Evolutionary conservation across 2,888 invertebrate species (phyloP).

Genomic region (Bellardia pandia): DNA sequence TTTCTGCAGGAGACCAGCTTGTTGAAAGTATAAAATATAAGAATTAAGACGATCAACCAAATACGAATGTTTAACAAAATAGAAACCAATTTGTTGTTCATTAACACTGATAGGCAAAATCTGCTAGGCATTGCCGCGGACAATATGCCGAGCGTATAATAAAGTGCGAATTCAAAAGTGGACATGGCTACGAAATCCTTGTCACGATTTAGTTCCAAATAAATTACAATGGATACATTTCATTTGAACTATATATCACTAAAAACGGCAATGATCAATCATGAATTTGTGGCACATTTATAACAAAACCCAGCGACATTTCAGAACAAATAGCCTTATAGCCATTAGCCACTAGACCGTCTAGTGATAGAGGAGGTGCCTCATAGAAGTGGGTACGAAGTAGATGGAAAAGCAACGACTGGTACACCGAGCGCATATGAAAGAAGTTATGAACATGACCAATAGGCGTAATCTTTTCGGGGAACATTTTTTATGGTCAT

Average conservation of each 20-base stretch:
- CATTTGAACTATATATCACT: conserved; percentile 42
- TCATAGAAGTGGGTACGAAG: conserved; percentile 56
- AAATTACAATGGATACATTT: conserved; percentile 53
- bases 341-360: conserved; percentile 26
- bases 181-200: conserved; percentile 50
- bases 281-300: conserved; percentile 49
- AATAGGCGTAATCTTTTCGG: conserved; percentile 34
- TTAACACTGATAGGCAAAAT: conserved; percentile 29
- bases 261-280: conserved; percentile 34
- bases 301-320: conserved; percentile 13
- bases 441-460: conserved; percentile 44
- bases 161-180: conserved; percentile 22
- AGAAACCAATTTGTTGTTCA: conserved; percentile 54
- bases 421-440: conserved; percentile 64
- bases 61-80: conserved; percentile 64
- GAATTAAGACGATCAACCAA: conserved; percentile 54
- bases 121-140: background rate
- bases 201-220: conserved; percentile 23
- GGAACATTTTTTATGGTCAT: conserved; percentile 40
- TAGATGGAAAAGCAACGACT: conserved; percentile 63
- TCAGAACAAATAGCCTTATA: conserved; percentile 42
- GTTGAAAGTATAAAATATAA: conserved; percentile 45
- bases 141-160: conserved; percentile 5
- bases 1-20: conserved; percentile 40
- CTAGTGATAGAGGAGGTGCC: conserved; percentile 37